These are phyloP conservation scores for Amphilophus citrinellus DNA, from an alignment of 2,113 vertebrate genomes.

Conservation along the genomic window DNA sequence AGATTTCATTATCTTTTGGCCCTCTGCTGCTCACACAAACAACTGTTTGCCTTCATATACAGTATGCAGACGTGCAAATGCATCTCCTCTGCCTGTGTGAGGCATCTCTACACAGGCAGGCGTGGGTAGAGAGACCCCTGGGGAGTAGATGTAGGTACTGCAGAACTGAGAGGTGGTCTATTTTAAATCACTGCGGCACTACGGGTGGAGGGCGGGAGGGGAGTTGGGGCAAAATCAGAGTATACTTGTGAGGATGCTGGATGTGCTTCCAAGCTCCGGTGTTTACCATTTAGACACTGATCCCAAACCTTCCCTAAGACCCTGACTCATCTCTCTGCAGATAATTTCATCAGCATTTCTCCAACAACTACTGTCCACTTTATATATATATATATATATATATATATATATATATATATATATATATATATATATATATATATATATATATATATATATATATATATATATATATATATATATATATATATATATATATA, in stretches of 20 bases:
- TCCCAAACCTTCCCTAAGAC: neutral
- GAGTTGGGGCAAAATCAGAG: constrained; percentile 25
- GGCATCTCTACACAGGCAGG: constrained; percentile 41
- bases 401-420: neutral
- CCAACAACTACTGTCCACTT: too few relatives aligned
- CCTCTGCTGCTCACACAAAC: neutral
- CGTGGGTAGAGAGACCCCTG: constrained; percentile 74
- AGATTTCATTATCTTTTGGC: neutral
- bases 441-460: neutral
- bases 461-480: neutral
- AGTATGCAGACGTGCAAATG: constrained; percentile 7
- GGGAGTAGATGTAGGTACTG: constrained; percentile 72
- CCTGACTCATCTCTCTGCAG: neutral
- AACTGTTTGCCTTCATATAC: neutral
- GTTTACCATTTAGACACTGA: constrained; percentile 13
- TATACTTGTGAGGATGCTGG: constrained; percentile 32
- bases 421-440: neutral
- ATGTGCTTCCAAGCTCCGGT: neutral
- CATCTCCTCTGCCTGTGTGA: constrained; percentile 37
- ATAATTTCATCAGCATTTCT: neutral
- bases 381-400: neutral
- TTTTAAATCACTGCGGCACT: constrained; percentile 69
- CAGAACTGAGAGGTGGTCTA: constrained; percentile 63
- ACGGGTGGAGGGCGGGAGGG: neutral
- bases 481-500: too few relatives aligned